Percentiles rank a stretch among this genome's conserved stretches.
These are phyloP conservation scores for Labroides dimidiatus DNA, from an alignment of 2,797 vertebrate species.

Conservation along the genomic window DNA sequence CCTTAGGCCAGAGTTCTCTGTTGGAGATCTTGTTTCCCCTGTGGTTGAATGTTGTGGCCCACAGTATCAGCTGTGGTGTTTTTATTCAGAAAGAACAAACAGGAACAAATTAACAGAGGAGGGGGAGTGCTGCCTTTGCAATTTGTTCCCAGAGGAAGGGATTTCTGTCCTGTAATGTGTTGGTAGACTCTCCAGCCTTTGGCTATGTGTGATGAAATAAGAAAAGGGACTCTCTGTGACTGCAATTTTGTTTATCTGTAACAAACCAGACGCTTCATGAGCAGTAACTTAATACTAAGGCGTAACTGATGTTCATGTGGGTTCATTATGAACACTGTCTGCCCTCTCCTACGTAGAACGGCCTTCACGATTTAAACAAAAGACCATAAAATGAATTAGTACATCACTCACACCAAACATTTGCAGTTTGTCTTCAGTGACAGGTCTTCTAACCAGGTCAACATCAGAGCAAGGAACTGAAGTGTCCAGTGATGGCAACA, in stretches of 20 bases:
- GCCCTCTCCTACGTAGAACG: no score
- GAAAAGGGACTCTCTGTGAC: constrained; percentile 6
- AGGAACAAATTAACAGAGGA: constrained; percentile 57
- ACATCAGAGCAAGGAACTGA: no score
- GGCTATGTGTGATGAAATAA: constrained; percentile 37
- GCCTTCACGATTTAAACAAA: no score
- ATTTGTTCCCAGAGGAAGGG: constrained; percentile 39
- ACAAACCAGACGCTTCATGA: background rate
- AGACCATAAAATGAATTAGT: no score
- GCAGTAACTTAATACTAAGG: background rate
- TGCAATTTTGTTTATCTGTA: constrained; percentile 35
- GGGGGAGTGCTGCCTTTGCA: constrained; percentile 35
- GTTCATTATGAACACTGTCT: constrained; percentile 3
- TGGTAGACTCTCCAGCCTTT: constrained; percentile 28
- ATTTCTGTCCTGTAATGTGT: constrained; percentile 28
- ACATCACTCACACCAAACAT: no score
- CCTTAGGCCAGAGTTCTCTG: constrained; percentile 26
- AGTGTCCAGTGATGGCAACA: no score
- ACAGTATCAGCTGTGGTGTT: constrained; percentile 39
- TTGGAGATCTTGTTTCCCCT: constrained; percentile 37
- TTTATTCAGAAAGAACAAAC: constrained; percentile 52
- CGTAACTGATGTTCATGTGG: background rate
- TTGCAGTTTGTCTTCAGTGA: no score
- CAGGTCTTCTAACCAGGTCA: no score
- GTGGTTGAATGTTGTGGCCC: constrained; percentile 40